Evolutionary conservation across 2,113 vertebrate genomes (phyloP).

Genomic region (Pheucticus melanocephalus): DNA sequence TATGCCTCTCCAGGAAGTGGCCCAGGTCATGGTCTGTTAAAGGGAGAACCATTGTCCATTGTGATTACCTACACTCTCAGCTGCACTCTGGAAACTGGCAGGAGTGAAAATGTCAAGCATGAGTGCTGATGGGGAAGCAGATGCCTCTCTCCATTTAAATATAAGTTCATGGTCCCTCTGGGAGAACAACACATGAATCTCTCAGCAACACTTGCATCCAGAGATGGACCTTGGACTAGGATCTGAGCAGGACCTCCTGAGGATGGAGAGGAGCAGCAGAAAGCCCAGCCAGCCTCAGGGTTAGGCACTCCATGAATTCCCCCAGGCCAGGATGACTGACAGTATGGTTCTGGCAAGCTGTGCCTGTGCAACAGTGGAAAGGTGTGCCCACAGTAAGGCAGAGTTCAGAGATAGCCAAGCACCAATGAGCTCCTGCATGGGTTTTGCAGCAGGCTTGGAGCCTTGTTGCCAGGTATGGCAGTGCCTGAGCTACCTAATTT

Average conservation of each 20-base stretch:
- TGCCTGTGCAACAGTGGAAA: neutral
- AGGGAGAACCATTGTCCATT: conserved; percentile 46
- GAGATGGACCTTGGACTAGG: neutral
- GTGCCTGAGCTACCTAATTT: neutral
- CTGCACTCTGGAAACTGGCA: neutral
- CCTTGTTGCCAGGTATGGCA: neutral
- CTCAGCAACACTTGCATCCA: neutral
- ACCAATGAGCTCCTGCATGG: neutral
- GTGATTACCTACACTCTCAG: neutral
- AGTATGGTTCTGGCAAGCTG: neutral
- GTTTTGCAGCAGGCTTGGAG: neutral
- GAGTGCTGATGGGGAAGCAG: neutral
- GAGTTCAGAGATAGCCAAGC: neutral
- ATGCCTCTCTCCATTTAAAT: neutral
- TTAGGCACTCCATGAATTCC: neutral
- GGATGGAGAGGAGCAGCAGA: neutral
- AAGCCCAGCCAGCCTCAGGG: neutral
- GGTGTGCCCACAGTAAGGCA: neutral
- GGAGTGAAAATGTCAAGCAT: neutral
- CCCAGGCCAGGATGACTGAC: neutral
- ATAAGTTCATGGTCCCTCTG: neutral
- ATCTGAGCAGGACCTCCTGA: neutral
- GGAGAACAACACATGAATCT: neutral
- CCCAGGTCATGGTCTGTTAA: conserved; percentile 27
- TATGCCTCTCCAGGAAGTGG: conserved; percentile 15